Evolutionary conservation across 2,797 vertebrate genomes (phyloP).

Genomic region (Arremon aurantiirostris): DNA sequence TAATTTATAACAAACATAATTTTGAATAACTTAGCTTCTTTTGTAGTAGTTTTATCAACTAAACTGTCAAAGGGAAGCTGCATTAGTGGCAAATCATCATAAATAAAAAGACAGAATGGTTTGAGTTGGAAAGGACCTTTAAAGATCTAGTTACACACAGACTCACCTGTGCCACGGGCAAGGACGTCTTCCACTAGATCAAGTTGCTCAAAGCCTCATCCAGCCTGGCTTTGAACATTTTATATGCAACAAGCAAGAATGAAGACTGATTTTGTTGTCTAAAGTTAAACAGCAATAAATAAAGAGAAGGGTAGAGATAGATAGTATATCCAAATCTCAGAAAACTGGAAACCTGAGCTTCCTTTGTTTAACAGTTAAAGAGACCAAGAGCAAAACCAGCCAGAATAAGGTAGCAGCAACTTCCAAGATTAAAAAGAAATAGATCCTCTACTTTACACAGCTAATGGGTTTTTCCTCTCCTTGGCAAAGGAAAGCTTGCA

Average conservation of each 20-base stretch:
- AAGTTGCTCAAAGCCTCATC: neutral
- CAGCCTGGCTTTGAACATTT: neutral
- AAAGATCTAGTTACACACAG: neutral
- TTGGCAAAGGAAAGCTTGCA: neutral
- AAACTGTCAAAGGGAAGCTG: neutral
- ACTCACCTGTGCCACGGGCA: neutral
- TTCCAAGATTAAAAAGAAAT: neutral
- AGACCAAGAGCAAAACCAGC: neutral
- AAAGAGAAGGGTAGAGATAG: neutral
- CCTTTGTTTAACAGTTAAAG: neutral
- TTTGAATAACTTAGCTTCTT: neutral
- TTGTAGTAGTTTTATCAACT: neutral
- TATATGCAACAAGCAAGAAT: neutral
- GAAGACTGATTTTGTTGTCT: neutral
- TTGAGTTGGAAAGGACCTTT: neutral
- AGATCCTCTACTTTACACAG: neutral
- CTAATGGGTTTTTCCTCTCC: neutral
- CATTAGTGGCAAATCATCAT: neutral
- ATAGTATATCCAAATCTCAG: neutral
- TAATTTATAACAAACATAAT: neutral
- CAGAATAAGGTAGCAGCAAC: neutral
- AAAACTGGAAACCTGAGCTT: neutral
- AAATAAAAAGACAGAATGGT: neutral
- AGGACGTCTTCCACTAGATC: neutral
- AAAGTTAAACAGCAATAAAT: neutral